Base-by-base conservation (phyloP, 2,888 invertebrate genomes). In the Diachrysia chrysitis region DNA sequence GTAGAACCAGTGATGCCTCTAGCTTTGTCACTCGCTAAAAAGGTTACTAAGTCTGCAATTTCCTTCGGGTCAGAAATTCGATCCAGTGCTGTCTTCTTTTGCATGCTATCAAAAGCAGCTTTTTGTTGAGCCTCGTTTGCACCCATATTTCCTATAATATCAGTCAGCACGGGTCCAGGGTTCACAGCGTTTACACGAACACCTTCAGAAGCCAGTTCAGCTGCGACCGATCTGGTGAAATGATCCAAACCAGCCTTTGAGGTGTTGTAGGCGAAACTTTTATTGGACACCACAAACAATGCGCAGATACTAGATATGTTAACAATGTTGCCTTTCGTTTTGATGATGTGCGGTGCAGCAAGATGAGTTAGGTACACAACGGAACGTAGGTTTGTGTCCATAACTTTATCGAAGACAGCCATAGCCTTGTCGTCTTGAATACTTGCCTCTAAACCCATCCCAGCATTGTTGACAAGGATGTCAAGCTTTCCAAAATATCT, bases 151-250 rank as follows among this genome's bases (percentile, higher is more conserved):
- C 65, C 54, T 14, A 61, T 0, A 1, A 67, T 57, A 42, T 76
- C 73, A 35, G 71, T 68, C 4, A 19, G 37, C 3, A 73, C 83
- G 0, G 76, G 74, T 6, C 84, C 84, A 14, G 84, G 83, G 51
- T 81, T 83, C 0, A 85, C 76, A 5, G 76, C 59, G 60, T 86
- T 85, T 0, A 98, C 98, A 48, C 98, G 95, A 0, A 98, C 97
- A 71, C 97, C 96, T 85, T 96, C 96, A 0, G 95, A 76, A 25
- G 97, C 97, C 57, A 98, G 89, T 83, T 98, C 98, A 58, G 98
- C 89, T 0, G 86, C 87, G 14, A 72, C 66, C 10, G 74, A 65
- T 60, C 81, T 79, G 1, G 84, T 78, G 19, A 88, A 88, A 59
- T 82, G 81, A 55, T 81, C 76, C 3, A 86, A 29, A 0, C 65